Base-by-base conservation (phyloP, 2,797 vertebrate species). In the Pogonophryne albipinna region DNA sequence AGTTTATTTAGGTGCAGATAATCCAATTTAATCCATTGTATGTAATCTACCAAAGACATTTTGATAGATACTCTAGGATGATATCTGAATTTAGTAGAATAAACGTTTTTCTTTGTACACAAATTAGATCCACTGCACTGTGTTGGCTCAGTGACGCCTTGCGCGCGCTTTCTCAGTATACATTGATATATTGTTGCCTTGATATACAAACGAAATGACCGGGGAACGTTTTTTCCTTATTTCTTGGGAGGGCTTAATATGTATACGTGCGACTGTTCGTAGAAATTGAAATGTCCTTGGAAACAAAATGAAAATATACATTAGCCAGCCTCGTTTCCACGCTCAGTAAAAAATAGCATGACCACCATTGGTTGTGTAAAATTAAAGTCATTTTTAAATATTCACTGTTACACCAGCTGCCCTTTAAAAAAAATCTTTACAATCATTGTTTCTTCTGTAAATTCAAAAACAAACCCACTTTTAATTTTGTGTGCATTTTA, bases 31-130 rank as follows among this genome's bases (percentile, higher is more conserved):
- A 72, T 76, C 67, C 34, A 38, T 64, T 4, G 73, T 16, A 47
- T 80, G 51, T 80, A 74, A 79, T 74, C 44, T 83, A 83, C 90
- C 91, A 93, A 92, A 91, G 89, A 92, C 71, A 60, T 62, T 71
- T 73, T 7, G 20, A 31, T 14, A 51, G 17, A 74, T 73, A 50
- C 62, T 77, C 31, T 52, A 64, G 60, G 64, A 51, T 42, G 5
- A 58, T 67, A 9, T 50, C 71, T 61, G 34, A 42, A 72, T 81
- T 74, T 50, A 55, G 45, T 61, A 38, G 52, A 23, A 63, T 19
- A 41, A 11, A 1, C 57, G 49, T 66, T n/a, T 74, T 88, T 27
- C 27, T 27, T 27, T 27, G 82, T 72, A 66, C 72, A 75, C 52
- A 66, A 53, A 19, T 1, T 50, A 10, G 45, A 38, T 80, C 44